Evolutionary conservation across 2,797 vertebrate species (phyloP), one percentile per base, ranked within the genome.

Genomic region (Dromococcyx pavoninus): DNA sequence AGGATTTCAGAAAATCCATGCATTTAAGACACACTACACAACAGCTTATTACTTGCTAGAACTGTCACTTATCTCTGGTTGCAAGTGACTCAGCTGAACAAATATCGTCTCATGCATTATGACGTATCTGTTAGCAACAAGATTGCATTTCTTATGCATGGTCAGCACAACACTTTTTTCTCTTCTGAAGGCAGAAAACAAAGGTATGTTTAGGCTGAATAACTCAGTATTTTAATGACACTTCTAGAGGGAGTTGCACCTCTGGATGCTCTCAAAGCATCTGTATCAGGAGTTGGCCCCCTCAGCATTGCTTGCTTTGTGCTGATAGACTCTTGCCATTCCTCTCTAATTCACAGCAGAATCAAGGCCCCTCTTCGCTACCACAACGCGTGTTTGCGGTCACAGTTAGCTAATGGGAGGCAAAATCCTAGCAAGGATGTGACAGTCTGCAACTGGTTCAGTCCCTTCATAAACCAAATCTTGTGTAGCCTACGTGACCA

Each of bases 41-140:
- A 95, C 89, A 96, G 80, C 91, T 96, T 93, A 96, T 93, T 94
- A 85, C 91, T 94, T 79, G 56, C 92, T 75, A 86, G 95, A 85
- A 62, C 91, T 91, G 86, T 94, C 94, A 96, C 57, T 95, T 90
- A 79, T 11, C 79, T 65, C 67, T 69, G 94, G 44, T 88, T 95
- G 80, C 71, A 67, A 94, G 95, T 96, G 96, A 97, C 96, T 95
- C 91, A 96, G 89, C 86, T 93, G 80, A 96, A 93, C 86, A 95
- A 86, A 82, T 60, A 54, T 9, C 2, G 0, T 73, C 88, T 76
- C 73, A 30, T 41, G 51, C 56, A 46, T 91, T 73, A 79, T 24
- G 70, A 30, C 22, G 50, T 91, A 25, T 73, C 80, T 27, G 22
- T 73, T 85, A 86, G 82, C 70, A 78, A 64, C 56, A 53, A 69